These are phyloP conservation scores for Sphaerophoria rueppellii DNA, from an alignment of 2,888 invertebrate species.

Conservation along the genomic window DNA sequence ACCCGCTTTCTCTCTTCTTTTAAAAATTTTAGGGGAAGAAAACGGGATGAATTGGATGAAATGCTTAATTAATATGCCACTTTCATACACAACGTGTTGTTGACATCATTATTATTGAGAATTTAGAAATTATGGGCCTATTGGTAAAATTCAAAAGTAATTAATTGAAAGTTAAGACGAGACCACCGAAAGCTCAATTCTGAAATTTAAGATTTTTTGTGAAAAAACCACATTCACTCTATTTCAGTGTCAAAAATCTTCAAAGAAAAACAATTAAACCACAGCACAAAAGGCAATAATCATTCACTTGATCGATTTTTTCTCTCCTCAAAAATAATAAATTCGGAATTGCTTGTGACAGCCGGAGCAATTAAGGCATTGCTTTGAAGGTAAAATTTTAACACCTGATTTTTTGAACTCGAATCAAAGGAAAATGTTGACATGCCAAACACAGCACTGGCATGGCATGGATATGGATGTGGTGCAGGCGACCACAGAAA, in stretches of 20 bases:
- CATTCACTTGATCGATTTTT: constrained; percentile 11
- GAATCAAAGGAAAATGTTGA: constrained; percentile 36
- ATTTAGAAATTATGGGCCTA: too few relatives aligned
- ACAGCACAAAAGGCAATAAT: constrained; percentile 23
- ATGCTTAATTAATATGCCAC: too few relatives aligned
- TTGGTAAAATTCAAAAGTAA: too few relatives aligned
- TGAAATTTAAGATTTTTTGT: too few relatives aligned
- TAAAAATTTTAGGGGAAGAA: too few relatives aligned
- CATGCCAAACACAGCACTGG: constrained; percentile 34
- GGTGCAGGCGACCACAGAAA: constrained; percentile 34
- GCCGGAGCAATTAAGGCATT: constrained; percentile 33
- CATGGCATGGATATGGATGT: constrained; percentile 1
- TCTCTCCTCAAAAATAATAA: neutral
- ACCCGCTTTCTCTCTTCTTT: too few relatives aligned
- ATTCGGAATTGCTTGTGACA: constrained; percentile 10
- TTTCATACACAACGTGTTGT: too few relatives aligned
- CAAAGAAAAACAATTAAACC: constrained; percentile 32
- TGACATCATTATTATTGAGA: too few relatives aligned
- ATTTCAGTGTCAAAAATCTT: neutral
- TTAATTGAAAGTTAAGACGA: too few relatives aligned
- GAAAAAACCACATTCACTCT: too few relatives aligned
- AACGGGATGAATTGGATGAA: too few relatives aligned
- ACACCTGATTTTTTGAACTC: constrained; percentile 9
- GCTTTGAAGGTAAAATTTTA: constrained; percentile 6
- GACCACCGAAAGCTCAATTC: too few relatives aligned